Evolutionary conservation across 1,140 invertebrate species (phyloP).

Genomic region (Hirudo medicinalis): DNA sequence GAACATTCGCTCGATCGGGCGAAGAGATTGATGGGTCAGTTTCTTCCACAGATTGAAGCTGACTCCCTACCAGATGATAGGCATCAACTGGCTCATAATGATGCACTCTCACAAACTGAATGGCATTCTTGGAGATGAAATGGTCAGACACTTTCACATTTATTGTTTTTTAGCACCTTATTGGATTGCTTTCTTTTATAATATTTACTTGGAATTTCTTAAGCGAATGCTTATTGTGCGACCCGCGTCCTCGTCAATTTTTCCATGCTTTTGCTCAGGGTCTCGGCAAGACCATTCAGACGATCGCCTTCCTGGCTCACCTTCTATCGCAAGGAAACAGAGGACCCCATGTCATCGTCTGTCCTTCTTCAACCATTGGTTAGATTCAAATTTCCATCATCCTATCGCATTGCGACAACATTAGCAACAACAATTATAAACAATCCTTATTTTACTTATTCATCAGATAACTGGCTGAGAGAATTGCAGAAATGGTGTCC

Average conservation of each 20-base stretch:
- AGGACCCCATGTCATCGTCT: slow-evolving; percentile 71
- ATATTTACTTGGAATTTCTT: too few species aligned
- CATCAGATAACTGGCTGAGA: slow-evolving; percentile 68
- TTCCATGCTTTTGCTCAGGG: slow-evolving; percentile 46
- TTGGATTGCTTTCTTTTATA: not conserved
- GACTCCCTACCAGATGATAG: slow-evolving; percentile 78
- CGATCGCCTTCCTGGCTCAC: slow-evolving; percentile 66
- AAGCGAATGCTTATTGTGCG: not conserved
- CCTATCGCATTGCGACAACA: too few species aligned
- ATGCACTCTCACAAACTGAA: slow-evolving; percentile 77
- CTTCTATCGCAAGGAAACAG: slow-evolving; percentile 57
- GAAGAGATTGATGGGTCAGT: not conserved
- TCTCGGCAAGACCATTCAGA: slow-evolving; percentile 75
- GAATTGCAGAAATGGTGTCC: slow-evolving; percentile 77
- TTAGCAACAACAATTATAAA: too few species aligned
- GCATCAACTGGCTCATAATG: slow-evolving; percentile 80
- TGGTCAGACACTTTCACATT: slow-evolving; percentile 43
- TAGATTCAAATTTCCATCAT: not conserved
- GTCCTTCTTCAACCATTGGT: slow-evolving; percentile 73
- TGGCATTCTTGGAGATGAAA: slow-evolving; percentile 82
- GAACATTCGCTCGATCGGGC: too few species aligned
- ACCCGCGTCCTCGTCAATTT: too few species aligned
- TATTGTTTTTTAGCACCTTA: not conserved
- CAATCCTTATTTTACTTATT: too few species aligned
- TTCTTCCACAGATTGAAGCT: slow-evolving; percentile 40